Evolutionary conservation across 2,888 invertebrate genomes (phyloP).

Genomic region (Drosophila recens): DNA sequence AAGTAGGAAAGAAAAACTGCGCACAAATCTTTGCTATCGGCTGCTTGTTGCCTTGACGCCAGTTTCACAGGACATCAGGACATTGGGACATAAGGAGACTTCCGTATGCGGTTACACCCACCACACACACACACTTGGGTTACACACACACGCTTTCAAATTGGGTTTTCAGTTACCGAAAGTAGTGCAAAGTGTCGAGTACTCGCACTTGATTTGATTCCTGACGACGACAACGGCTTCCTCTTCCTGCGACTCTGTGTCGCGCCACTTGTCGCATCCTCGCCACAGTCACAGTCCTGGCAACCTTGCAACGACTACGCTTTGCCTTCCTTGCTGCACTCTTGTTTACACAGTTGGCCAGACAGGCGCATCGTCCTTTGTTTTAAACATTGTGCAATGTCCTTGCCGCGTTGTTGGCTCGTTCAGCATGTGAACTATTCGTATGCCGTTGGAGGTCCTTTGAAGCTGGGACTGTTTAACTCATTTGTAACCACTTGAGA

Average conservation of each 20-base stretch:
- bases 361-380: constrained; percentile 35
- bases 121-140: constrained; percentile 34
- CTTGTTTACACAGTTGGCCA: constrained; percentile 63
- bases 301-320: constrained; percentile 26
- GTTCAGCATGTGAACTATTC: neutral
- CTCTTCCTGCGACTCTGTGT: constrained; percentile 45
- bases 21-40: constrained; percentile 40
- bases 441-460: constrained; percentile 18
- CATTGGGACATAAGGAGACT: constrained; percentile 10
- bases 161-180: constrained; percentile 57
- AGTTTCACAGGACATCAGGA: constrained; percentile 13
- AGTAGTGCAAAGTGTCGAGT: constrained; percentile 40
- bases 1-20: neutral
- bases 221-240: constrained; percentile 38
- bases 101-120: constrained; percentile 33
- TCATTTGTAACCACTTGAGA: constrained; percentile 34
- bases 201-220: constrained; percentile 21
- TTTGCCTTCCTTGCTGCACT: constrained; percentile 49
- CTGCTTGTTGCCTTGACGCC: constrained; percentile 60
- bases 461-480: constrained; percentile 6
- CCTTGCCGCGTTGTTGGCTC: constrained; percentile 22
- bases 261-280: constrained; percentile 60
- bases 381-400: constrained; percentile 53
- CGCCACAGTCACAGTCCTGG: neutral
- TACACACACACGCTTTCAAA: constrained; percentile 27